Percentiles rank a stretch among this genome's conserved stretches.
Evolutionary conservation across 2,113 vertebrate species (phyloP).

Genomic region (Equus quagga): DNA sequence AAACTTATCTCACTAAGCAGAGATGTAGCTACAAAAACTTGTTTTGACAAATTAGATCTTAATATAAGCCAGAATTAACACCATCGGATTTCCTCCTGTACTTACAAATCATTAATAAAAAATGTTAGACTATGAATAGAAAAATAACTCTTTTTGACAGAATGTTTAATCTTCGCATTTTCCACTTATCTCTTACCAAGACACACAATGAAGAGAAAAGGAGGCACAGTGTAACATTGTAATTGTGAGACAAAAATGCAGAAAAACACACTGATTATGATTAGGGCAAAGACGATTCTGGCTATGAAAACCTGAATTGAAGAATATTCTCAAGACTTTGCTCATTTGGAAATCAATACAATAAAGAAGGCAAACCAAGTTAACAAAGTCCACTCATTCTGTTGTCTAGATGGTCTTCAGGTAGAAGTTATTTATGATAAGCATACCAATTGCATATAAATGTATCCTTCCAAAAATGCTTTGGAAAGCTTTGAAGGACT

Average conservation of each 20-base stretch:
- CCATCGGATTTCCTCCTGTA: background rate
- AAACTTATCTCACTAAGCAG: background rate
- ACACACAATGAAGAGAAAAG: background rate
- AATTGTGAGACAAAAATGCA: slow-evolving; percentile 14
- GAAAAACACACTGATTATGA: background rate
- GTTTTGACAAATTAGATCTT: slow-evolving; percentile 19
- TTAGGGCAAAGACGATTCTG: slow-evolving; percentile 3
- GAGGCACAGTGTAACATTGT: background rate
- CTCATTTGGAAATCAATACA: slow-evolving; percentile 39
- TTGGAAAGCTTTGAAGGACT: slow-evolving; percentile 1
- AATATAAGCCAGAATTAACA: background rate
- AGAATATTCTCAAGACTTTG: background rate
- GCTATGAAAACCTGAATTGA: slow-evolving; percentile 37
- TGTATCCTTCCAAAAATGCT: background rate
- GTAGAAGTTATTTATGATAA: background rate
- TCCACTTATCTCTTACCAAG: background rate
- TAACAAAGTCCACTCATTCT: slow-evolving; percentile 13
- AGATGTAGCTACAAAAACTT: background rate
- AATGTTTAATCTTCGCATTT: slow-evolving; percentile 25
- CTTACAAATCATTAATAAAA: slow-evolving; percentile 31
- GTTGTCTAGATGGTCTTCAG: background rate
- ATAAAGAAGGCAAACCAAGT: slow-evolving; percentile 7
- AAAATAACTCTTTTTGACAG: background rate
- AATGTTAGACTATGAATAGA: background rate
- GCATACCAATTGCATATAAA: background rate